A percentile compares a stretch with the other conserved stretches of the same genome.
Evolutionary conservation across 2,113 vertebrate species (phyloP).

Genomic region (Xenopus tropicalis): UCB_Xtro_10.0 CM004444.2:127915501-127916000

Average conservation of each 20-base stretch:
- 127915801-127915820: constrained; percentile 17
- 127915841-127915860: neutral
- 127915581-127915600: neutral
- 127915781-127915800: constrained; percentile 8
- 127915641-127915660: neutral
- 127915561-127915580: too few species aligned
- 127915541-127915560: too few species aligned
- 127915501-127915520: too few species aligned
- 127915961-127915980: constrained; percentile 4
- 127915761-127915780: constrained; percentile 21
- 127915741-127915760: constrained; percentile 31
- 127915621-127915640: neutral
- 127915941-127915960: constrained; percentile 15
- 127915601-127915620: neutral
- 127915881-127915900: neutral
- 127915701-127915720: constrained; percentile 22
- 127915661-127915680: neutral
- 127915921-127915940: constrained; percentile 12
- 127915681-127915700: constrained; percentile 13
- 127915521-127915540: too few species aligned
- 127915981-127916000: constrained; percentile 12
- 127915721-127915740: constrained; percentile 28
- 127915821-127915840: constrained; percentile 1
- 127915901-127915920: neutral
- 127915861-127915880: neutral